phyloP scores from a whole-genome alignment of 1,140 invertebrate species.

The Oreohelix idahoensis region DNA sequence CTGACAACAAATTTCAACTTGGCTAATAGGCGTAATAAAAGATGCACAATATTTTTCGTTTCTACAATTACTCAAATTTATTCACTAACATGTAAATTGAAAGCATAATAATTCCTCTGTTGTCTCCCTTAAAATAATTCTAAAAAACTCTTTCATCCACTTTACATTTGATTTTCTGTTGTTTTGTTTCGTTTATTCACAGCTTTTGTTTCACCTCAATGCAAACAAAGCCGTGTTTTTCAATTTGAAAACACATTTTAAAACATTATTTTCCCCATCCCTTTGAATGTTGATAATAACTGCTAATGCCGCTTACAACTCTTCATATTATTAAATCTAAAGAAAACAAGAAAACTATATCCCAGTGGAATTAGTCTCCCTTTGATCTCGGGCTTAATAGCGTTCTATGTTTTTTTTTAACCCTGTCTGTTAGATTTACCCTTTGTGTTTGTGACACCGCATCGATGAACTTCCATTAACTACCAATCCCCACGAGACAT shows the following conservation, averaged over 20 bases:
- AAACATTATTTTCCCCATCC: neutral
- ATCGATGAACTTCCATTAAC: slow-evolving; percentile 6
- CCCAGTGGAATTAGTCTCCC: neutral
- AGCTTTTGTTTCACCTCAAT: slow-evolving; percentile 1
- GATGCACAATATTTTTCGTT: no score
- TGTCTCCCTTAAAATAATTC: neutral
- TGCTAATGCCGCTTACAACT: neutral
- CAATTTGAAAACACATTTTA: slow-evolving; percentile 8
- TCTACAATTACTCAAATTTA: no score
- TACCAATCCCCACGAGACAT: neutral
- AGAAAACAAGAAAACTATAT: neutral
- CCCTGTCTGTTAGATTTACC: neutral
- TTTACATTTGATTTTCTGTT: neutral
- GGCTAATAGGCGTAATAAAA: no score
- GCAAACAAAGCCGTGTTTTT: neutral
- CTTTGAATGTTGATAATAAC: slow-evolving; percentile 7
- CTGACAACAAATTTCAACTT: no score
- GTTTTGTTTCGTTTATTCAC: neutral
- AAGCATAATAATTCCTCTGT: neutral
- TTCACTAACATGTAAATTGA: no score
- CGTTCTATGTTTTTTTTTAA: neutral
- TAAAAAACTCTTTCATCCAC: neutral
- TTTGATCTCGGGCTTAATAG: slow-evolving; percentile 11
- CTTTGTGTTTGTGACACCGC: slow-evolving; percentile 6
- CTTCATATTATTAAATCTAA: neutral